phyloP scores from a whole-genome alignment of 1,140 invertebrate genomes.

The Parapsyche elsis region DNA sequence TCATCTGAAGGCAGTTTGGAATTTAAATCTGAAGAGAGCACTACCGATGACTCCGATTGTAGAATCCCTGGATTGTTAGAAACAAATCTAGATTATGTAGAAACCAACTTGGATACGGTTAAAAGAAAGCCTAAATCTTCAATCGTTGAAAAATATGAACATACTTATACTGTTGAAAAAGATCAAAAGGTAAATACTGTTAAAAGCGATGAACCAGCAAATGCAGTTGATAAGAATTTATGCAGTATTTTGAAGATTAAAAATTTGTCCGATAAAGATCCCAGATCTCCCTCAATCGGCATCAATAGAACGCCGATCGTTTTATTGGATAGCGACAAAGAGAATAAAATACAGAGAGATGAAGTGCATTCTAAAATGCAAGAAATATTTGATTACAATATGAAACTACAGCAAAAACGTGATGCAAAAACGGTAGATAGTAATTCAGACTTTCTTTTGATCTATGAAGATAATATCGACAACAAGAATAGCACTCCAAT shows the following conservation, averaged over 20 bases:
- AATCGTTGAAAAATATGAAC: neutral
- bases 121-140: constrained; percentile 55
- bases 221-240: constrained; percentile 33
- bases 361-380: constrained; percentile 45
- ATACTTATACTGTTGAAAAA: constrained; percentile 47
- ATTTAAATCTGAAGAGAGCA: neutral
- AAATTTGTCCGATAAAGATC: constrained; percentile 61
- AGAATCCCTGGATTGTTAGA: constrained; percentile 59
- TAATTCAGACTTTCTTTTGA: constrained; percentile 45
- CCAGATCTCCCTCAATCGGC: constrained; percentile 64
- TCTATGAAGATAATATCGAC: constrained; percentile 48
- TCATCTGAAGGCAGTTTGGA: neutral
- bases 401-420: constrained; percentile 43
- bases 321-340: constrained; percentile 24
- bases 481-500: neutral
- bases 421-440: constrained; percentile 24
- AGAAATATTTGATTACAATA: constrained; percentile 50
- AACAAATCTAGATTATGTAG: constrained; percentile 67
- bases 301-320: constrained; percentile 66
- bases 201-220: neutral
- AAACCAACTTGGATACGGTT: constrained; percentile 58
- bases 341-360: constrained; percentile 9
- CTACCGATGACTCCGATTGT: neutral
- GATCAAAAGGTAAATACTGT: no score
- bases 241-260: constrained; percentile 33